Percentiles rank a stretch among this genome's conserved stretches.
Evolutionary conservation across 2,888 invertebrate species (phyloP).

Genomic region (Tetramorium bicarinatum): DNA sequence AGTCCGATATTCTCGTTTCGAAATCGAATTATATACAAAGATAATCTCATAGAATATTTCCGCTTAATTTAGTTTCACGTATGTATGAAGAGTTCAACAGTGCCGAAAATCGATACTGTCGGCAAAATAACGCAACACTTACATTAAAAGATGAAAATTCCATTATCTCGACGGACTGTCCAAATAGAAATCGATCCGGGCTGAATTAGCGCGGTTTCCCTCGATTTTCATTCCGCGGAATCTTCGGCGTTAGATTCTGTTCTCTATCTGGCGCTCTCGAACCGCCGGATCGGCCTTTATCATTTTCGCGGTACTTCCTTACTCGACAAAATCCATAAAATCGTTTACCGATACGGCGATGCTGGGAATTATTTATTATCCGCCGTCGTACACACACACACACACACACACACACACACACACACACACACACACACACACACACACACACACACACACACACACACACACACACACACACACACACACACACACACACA

Average conservation of each 20-base stretch:
- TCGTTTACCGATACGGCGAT: conserved; percentile 23
- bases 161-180: conserved; percentile 27
- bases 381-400: background rate
- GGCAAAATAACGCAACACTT: conserved; percentile 34
- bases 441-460: no score
- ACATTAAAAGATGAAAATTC: conserved; percentile 43
- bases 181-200: conserved; percentile 20
- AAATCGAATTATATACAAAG: conserved; percentile 31
- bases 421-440: no score
- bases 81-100: background rate
- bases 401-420: no score
- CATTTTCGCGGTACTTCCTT: conserved; percentile 2
- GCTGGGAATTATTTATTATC: conserved; percentile 45
- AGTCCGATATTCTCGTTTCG: conserved; percentile 26
- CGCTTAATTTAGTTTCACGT: conserved; percentile 37
- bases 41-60: conserved; percentile 38
- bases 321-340: conserved; percentile 27
- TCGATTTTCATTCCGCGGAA: background rate
- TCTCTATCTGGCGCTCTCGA: background rate
- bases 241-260: background rate
- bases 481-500: no score
- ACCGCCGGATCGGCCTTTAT: background rate
- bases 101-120: conserved; percentile 13
- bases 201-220: conserved; percentile 10
- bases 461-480: no score